Evolutionary conservation across 2,888 invertebrate species (phyloP), one percentile per base, ranked within the genome.

Genomic region (Mythimna ferrago): DNA sequence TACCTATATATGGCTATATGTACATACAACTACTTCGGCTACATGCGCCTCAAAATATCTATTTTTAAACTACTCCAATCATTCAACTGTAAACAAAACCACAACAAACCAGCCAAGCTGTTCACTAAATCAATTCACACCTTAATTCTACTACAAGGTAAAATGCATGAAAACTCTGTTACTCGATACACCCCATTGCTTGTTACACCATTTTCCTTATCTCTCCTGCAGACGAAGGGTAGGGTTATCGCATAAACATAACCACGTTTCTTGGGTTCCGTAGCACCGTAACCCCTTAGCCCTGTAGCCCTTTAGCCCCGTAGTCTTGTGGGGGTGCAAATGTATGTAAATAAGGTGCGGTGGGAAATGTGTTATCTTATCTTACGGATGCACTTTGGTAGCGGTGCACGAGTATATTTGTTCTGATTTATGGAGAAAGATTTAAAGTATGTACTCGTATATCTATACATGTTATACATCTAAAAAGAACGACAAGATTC

Each of bases 191-290:
- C 61, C 61, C 32, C 64, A 81, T 65, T 81, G 84, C 53, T 54
- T 72, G 56, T 61, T 54, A 32, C 66, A 6, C 53, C 64, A 57
- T 84, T 81, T 84, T 81, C 77, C 68, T 82, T 82, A 82, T 82
- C 70, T 63, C 21, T 64, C 51, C 54, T 72, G 56, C 69, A 76
- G 61, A 57, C 58, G 48, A 57, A 48, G 21, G 38, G 61, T 53
- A 70, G 81, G 77, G 85, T 81, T 81, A 76, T 76, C 82, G 51
- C 63, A 66, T 71, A 80, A 75, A 81, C 68, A 69, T 69, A 71
- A 69, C 66, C 58, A 41, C 60, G 68, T 80, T 80, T 61, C 62
- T 69, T 53, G 26, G 21, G 62, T 54, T 68, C 57, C 53, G 14
- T 57, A 57, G 41, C 14, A 21, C 11, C 21, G 2, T 64, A 61